Percentiles rank a stretch among this genome's conserved stretches.
phyloP scores from a whole-genome alignment of 2,888 invertebrate species.

The Diarsia mendica region DNA sequence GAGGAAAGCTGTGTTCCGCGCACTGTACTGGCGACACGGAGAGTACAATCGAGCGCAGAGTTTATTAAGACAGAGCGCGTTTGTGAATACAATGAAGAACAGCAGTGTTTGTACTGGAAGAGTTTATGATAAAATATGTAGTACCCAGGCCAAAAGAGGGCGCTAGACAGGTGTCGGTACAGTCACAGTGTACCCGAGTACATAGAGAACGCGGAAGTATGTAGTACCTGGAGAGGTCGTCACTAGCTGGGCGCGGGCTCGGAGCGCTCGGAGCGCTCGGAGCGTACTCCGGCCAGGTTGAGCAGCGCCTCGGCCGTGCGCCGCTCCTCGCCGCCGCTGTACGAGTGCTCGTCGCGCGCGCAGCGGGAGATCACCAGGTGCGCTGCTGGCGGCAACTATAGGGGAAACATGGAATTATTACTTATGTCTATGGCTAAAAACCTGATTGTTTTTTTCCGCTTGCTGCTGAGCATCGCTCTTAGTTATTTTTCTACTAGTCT shows the following conservation, averaged over 20 bases:
- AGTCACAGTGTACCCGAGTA: not conserved
- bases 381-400: conserved; percentile 84
- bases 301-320: conserved; percentile 88
- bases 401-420: fast-evolving
- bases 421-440: too few relatives aligned
- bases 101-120: conserved; percentile 17
- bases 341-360: conserved; percentile 98
- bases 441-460: not conserved
- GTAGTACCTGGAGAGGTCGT: conserved; percentile 8
- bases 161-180: conserved; percentile 8
- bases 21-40: not conserved
- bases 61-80: not conserved
- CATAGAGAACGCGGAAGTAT: conserved; percentile 14
- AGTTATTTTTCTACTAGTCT: too few relatives aligned
- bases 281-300: conserved; percentile 85
- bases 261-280: conserved; percentile 73
- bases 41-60: conserved; percentile 13
- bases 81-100: conserved; percentile 21
- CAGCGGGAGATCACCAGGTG: conserved; percentile 94
- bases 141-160: not conserved
- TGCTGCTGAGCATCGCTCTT: too few relatives aligned
- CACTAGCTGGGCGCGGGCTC: conserved; percentile 69
- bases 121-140: not conserved
- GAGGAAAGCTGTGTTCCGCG: not conserved
- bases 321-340: conserved; percentile 93